A percentile compares a stretch with the other conserved stretches of the same genome.
Conservation (phyloP, 92 coral and sea anemone genomes). For the Heteractis magnifica region DNA sequence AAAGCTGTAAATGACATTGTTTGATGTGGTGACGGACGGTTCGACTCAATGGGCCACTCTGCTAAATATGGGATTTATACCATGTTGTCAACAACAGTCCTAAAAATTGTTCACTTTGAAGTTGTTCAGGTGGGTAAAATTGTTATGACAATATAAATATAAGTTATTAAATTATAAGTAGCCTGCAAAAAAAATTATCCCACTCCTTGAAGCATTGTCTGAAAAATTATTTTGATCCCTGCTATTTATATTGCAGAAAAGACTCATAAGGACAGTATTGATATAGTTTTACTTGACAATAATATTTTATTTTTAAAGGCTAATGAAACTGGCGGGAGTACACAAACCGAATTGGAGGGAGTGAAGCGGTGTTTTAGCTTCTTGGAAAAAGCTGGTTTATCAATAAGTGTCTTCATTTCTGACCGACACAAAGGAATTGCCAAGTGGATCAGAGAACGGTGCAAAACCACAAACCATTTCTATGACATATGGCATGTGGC, state of each 20-base stretch:
- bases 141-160: neutral
- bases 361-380: slow-evolving; percentile 45
- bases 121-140: neutral
- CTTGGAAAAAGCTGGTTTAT: slow-evolving; percentile 29
- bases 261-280: neutral
- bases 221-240: no score
- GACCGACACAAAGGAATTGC: slow-evolving; percentile 58
- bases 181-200: no score
- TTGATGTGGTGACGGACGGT: no score
- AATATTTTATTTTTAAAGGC: slow-evolving; percentile 40
- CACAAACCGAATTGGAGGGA: slow-evolving; percentile 67
- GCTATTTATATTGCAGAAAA: neutral
- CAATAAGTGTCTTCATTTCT: slow-evolving; percentile 44
- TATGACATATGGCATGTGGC: slow-evolving; percentile 74
- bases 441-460: slow-evolving; percentile 51
- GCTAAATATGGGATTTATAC: neutral
- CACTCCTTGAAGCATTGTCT: no score
- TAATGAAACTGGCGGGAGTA: slow-evolving; percentile 63
- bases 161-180: no score
- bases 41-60: no score
- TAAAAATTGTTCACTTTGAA: neutral
- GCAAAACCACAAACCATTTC: slow-evolving; percentile 39
- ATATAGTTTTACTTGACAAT: neutral
- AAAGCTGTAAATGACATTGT: neutral
- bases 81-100: neutral